Evolutionary conservation across 2,888 invertebrate genomes (phyloP).

Genomic region (Drosophila silvestris): DNA sequence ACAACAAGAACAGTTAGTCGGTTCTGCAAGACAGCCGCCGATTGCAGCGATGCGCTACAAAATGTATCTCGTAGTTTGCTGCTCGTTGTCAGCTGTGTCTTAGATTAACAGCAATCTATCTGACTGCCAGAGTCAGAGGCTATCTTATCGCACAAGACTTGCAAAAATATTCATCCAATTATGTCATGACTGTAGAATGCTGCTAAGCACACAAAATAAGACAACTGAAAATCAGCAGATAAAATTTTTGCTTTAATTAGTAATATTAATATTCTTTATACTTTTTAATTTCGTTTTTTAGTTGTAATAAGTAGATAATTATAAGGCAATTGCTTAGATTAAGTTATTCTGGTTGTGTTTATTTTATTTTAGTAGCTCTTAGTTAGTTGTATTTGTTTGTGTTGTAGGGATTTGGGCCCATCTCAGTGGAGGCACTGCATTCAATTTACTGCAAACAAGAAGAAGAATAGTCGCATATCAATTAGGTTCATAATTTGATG

Average conservation of each 20-base stretch:
- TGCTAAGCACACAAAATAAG: slow-evolving; percentile 35
- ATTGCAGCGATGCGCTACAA: slow-evolving; percentile 71
- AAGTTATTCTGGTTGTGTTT: slow-evolving; percentile 20
- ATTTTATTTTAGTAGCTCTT: slow-evolving; percentile 43
- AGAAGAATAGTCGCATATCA: slow-evolving; percentile 58
- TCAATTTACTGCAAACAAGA: slow-evolving; percentile 80
- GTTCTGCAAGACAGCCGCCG: slow-evolving; percentile 67
- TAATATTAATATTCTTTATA: slow-evolving; percentile 54
- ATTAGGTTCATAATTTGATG: slow-evolving; percentile 38
- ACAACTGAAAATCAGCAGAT: slow-evolving; percentile 17
- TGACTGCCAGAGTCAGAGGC: slow-evolving; percentile 17
- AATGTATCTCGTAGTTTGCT: slow-evolving; percentile 48
- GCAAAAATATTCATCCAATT: slow-evolving; percentile 67
- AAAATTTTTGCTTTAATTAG: slow-evolving; percentile 57
- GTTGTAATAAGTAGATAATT: slow-evolving; percentile 28
- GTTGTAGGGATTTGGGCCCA: slow-evolving; percentile 29
- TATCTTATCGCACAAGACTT: slow-evolving; percentile 56
- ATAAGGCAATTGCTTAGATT: slow-evolving; percentile 39
- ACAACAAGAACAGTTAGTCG: slow-evolving; percentile 68
- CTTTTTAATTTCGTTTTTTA: slow-evolving; percentile 18
- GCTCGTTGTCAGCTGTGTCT: slow-evolving; percentile 57
- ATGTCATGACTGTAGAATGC: slow-evolving; percentile 68
- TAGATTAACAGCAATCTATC: slow-evolving; percentile 51
- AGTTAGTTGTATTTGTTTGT: slow-evolving; percentile 48
- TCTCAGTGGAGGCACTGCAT: slow-evolving; percentile 44